phyloP scores from a whole-genome alignment of 1,140 invertebrate genomes.

The Plectrocnemia conspersa region DNA sequence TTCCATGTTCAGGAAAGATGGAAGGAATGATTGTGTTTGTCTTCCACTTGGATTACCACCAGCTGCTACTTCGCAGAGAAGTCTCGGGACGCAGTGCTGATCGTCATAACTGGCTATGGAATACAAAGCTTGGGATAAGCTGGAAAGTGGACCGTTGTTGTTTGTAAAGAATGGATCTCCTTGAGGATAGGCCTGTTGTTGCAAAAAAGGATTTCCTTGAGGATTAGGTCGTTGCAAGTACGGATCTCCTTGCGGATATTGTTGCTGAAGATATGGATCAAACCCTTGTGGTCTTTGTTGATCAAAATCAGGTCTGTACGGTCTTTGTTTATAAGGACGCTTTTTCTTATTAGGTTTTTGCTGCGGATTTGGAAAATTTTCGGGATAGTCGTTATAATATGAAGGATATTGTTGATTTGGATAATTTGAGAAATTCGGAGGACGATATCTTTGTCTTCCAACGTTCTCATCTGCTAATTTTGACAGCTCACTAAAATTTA shows the following conservation, averaged over 20 bases:
- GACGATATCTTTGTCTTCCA: conserved; percentile 27
- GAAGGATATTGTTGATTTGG: conserved; percentile 7
- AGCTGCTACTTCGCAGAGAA: conserved; percentile 70
- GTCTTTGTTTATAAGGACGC: conserved; percentile 16
- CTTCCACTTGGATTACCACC: conserved; percentile 54
- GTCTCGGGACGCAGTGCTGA: conserved; percentile 67
- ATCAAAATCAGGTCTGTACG: conserved; percentile 5
- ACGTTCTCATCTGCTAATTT: conserved; percentile 20
- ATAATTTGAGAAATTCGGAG: conserved; percentile 10
- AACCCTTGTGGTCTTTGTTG: conserved; percentile 2
- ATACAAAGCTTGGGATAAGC: conserved; percentile 55
- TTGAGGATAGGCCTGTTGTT: conserved; percentile 10
- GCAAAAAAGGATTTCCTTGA: conserved; percentile 1
- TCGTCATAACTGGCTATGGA: conserved; percentile 73
- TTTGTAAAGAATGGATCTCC: background rate
- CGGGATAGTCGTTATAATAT: conserved; percentile 10
- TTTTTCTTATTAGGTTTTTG: conserved; percentile 21
- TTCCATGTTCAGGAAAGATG: conserved; percentile 57
- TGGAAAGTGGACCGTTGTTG: conserved; percentile 24
- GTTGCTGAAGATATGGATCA: conserved; percentile 7
- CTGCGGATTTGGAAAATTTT: conserved; percentile 4
- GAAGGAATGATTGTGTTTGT: conserved; percentile 45
- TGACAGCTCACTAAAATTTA: conserved; percentile 20
- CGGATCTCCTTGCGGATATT: conserved; percentile 5
- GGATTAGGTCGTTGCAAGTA: conserved; percentile 16